Base-by-base conservation (phyloP, 2,113 vertebrate species). In the Poicephalus meyeri region DNA sequence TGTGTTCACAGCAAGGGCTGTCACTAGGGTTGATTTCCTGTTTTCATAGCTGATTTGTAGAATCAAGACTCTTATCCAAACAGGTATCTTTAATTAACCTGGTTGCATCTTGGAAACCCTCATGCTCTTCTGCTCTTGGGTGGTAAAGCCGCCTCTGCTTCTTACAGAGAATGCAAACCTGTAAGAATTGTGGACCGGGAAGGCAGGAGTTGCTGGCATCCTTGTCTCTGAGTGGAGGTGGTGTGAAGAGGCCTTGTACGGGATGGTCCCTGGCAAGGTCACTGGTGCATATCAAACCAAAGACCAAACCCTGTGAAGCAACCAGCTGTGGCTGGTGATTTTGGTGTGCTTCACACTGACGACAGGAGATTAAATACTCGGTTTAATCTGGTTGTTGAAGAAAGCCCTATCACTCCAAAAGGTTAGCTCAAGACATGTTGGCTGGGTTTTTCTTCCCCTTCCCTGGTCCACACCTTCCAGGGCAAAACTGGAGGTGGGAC, bases 181-280 rank as follows among this genome's bases (percentile, higher is more conserved):
- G 8, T 26, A 10, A 82, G 63, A 2, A 2, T 1, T 37, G 53
- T 12, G 10, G 7, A 1, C 1, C 20, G 39, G 46, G 21, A 4
- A 69, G 70, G 46, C 31, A 65, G 73, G 61, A 55, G 49, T 37
- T 56, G 77, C 2, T 37, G 74, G 46, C 21, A 2, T 10, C 20
- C n/a, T 12, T 39, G 24, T 21, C 61, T 66, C 6, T 23, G 35
- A 50, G 11, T 35, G 61, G 50, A 44, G 65, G 16, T 49, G 53
- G 24, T 23, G 28, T 50, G 47, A 47, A n/a, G 69, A 50, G 56
- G 23, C 9, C 23, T 85, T 4, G 0, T 24, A 10, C 0, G 0
- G 16, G 56, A 9, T 64, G 58, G 9, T 78, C 31, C 14, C 18
- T 71, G 52, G 7, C 46, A 33, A 70, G 47, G 52, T 64, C 66